Conservation (phyloP, 2,113 vertebrate genomes). For the Sterna hirundo region DNA sequence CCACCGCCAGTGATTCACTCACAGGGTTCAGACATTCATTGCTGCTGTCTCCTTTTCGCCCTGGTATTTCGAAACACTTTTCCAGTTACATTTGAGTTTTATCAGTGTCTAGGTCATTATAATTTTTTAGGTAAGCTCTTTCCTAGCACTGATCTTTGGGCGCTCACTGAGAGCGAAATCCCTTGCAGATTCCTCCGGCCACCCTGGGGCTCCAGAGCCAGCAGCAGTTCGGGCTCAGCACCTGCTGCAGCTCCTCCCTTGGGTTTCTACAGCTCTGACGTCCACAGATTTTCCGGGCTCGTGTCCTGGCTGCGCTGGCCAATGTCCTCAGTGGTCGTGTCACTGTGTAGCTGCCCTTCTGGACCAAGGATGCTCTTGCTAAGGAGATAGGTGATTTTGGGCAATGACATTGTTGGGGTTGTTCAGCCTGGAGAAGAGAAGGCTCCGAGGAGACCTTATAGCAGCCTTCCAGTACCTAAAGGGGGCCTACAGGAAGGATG, state of each 20-base stretch:
- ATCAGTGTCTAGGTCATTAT: not conserved
- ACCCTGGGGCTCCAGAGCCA: not conserved
- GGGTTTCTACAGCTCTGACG: not conserved
- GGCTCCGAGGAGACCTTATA: too few species aligned
- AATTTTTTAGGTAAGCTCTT: not conserved
- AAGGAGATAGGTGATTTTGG: not conserved
- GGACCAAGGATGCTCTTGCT: not conserved
- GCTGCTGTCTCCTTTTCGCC: not conserved
- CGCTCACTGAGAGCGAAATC: not conserved
- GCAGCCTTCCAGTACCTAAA: too few species aligned
- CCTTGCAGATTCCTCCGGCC: not conserved
- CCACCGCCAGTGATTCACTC: not conserved
- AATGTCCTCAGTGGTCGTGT: rapidly evolving
- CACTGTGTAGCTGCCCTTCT: not conserved
- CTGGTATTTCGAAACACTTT: not conserved
- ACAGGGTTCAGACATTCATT: not conserved
- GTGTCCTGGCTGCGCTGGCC: rapidly evolving
- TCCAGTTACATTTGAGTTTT: not conserved
- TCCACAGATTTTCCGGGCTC: not conserved
- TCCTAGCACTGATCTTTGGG: not conserved
- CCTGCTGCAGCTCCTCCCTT: not conserved
- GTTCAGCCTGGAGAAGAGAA: too few species aligned
- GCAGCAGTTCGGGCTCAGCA: not conserved
- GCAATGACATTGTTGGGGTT: not conserved
- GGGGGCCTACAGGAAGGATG: too few species aligned